Base-by-base conservation (phyloP, 2,888 invertebrate species). In the Coleophora deauratella region DNA sequence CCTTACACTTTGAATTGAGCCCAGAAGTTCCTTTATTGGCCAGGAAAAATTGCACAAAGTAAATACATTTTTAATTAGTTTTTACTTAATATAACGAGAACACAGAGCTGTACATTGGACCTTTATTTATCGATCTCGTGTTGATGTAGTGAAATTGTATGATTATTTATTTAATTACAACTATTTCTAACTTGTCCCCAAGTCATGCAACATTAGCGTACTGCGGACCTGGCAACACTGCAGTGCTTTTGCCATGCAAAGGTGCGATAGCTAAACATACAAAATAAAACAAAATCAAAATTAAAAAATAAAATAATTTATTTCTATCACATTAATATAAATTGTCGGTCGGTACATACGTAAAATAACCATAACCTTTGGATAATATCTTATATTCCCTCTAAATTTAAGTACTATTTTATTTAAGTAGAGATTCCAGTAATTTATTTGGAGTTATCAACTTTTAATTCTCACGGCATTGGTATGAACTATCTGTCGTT, bases 361-460 rank as follows among this genome's bases (percentile, higher is more conserved):
- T 57, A 52, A 56, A 55, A 54, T 52, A 63, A 68, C 71, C 71
- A 59, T 66, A 57, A 74, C 72, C 74, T 72, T 73, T 75, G 69
- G 69, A 74, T 65, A 65, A 59, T 52, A 59, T 67, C 49, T 54
- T 55, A 61, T n/a, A 55, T 50, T 54, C 73, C 76, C 74, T 71
- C 73, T 73, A 69, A 62, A 60, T 72, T 64, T 78, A 81, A 82
- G 84, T 84, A 84, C 82, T 79, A 73, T 59, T 45, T 66, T 81
- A 82, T n/a, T 74, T 81, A 82, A 81, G 79, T 77, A 75, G 80
- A 84, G 81, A 82, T 82, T 84, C 79, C 66, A 54, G 58, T 56
- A 50, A 49, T 49, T 43, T 52, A 33, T 37, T 43, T 41, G 42
- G 32, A 44, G 21, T 21, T 21, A 21, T 3, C 3, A 4, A 21